Evolutionary conservation across 2,888 invertebrate species (phyloP).

Genomic region (Meta bourneti): DNA sequence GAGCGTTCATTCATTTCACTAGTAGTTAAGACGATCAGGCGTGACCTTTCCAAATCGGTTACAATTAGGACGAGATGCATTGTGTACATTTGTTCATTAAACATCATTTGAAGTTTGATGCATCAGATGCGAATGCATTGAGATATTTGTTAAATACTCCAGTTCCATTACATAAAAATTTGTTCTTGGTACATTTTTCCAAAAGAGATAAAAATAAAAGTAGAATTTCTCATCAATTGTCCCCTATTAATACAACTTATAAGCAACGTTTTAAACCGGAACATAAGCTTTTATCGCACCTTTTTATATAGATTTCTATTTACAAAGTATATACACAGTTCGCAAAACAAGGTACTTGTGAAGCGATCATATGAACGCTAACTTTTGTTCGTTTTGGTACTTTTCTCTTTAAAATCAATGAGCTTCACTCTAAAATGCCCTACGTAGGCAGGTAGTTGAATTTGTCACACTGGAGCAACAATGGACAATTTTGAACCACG

Average conservation of each 20-base stretch:
- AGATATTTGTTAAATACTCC: neutral
- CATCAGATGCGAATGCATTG: neutral
- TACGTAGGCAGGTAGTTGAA: no score
- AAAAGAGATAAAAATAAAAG: neutral
- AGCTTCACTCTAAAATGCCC: no score
- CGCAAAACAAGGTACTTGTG: constrained; percentile 17
- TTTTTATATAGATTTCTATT: constrained; percentile 32
- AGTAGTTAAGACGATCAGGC: no score
- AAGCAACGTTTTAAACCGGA: constrained; percentile 30
- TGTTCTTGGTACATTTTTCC: constrained; percentile 25
- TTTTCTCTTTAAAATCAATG: no score
- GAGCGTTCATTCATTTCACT: neutral
- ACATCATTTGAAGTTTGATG: neutral
- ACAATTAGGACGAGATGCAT: no score
- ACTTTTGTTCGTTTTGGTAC: no score
- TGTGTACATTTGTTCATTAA: neutral
- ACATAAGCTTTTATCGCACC: constrained; percentile 27
- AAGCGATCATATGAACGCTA: neutral
- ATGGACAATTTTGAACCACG: no score
- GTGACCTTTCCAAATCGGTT: no score
- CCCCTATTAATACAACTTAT: no score
- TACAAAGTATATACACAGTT: constrained; percentile 32
- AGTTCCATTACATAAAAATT: constrained; percentile 17
- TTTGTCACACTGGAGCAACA: no score
- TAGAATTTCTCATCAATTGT: no score